A percentile compares a stretch with the other conserved stretches of the same genome.
Evolutionary conservation across 2,888 invertebrate genomes (phyloP).

Genomic region (Cantharis lateralis): DNA sequence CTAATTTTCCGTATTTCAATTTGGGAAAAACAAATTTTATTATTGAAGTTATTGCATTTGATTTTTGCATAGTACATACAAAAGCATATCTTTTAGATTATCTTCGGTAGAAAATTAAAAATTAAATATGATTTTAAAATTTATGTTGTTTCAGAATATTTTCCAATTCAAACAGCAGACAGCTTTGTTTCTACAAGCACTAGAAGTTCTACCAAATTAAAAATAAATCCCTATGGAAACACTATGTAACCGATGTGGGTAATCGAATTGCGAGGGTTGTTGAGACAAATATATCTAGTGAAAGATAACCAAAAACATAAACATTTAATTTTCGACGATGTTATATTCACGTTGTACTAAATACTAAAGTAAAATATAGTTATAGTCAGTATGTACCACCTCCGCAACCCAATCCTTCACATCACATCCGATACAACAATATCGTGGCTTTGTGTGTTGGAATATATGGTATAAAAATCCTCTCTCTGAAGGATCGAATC

Average conservation of each 20-base stretch:
- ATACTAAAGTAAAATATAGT: background rate
- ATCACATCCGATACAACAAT: no score
- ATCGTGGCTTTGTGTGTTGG: no score
- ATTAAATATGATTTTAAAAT: background rate
- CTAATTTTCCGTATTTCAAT: background rate
- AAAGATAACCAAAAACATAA: background rate
- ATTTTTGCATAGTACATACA: no score
- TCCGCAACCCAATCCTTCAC: no score
- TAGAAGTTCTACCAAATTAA: background rate
- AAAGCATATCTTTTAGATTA: no score
- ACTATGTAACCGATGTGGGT: background rate
- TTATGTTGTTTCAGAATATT: background rate
- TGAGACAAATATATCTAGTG: background rate
- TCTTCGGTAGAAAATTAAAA: background rate
- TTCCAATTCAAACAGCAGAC: background rate
- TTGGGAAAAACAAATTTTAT: background rate
- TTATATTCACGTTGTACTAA: background rate
- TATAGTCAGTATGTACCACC: background rate
- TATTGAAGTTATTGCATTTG: background rate
- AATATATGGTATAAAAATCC: no score
- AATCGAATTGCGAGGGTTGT: background rate
- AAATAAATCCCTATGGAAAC: background rate
- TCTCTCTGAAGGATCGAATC: no score
- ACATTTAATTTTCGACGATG: background rate
- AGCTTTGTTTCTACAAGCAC: background rate